These are phyloP conservation scores for Actinopyga echinites DNA, from an alignment of 53 echinoderm and acorn worm species.

Conservation along the genomic window DNA sequence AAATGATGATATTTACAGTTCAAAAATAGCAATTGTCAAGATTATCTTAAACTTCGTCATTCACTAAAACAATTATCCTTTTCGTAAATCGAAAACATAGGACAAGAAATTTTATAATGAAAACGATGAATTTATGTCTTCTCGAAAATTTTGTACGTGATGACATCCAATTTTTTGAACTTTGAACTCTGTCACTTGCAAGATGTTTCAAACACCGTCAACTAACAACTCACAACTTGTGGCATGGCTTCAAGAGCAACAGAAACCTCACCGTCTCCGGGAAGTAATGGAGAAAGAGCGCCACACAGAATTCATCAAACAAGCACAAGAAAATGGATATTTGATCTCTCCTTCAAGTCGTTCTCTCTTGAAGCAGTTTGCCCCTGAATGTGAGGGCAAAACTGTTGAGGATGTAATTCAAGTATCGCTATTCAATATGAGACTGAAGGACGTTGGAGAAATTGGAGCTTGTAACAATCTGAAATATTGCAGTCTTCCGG, in stretches of 20 bases:
- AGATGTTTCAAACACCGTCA: constrained; percentile 12
- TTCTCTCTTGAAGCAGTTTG: constrained; percentile 33
- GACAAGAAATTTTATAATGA: no score
- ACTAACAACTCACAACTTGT: constrained; percentile 74
- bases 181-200: neutral
- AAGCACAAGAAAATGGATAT: constrained; percentile 87
- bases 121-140: no score
- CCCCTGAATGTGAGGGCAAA: constrained; percentile 4
- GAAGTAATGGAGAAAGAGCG: constrained; percentile 87
- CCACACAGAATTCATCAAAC: constrained; percentile 73
- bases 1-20: no score
- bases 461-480: constrained; percentile 66
- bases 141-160: no score
- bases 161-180: no score
- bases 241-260: constrained; percentile 85
- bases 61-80: no score
- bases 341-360: constrained; percentile 59
- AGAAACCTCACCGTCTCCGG: constrained; percentile 76
- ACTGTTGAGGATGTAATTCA: constrained; percentile 60
- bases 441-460: constrained; percentile 74
- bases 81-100: no score
- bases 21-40: no score
- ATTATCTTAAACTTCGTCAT: no score
- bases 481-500: constrained; percentile 75
- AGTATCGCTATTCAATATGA: constrained; percentile 62